Base-by-base conservation (phyloP, 2,113 vertebrate species). In the Peromyscus polionotus region DNA sequence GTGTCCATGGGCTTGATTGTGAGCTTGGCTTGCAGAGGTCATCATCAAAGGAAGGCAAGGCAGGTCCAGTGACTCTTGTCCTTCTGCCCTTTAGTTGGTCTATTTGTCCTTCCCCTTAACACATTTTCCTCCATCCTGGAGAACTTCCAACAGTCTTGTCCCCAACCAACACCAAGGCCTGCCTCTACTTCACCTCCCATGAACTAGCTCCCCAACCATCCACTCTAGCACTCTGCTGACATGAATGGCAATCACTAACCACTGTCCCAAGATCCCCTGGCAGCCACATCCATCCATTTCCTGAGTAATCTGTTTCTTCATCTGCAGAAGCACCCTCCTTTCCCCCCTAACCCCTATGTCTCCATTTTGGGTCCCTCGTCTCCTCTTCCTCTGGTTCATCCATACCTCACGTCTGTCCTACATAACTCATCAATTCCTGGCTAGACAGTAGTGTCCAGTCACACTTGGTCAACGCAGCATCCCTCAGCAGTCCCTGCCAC, bases 61-160 rank as follows among this genome's bases (percentile, higher is more conserved):
- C 33, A 72, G 67, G 10, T 19, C 59, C 31, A 2, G 19, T 7
- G 0, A 59, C 31, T 68, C 68, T 10, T 33, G 42, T 39, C 85
- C 85, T 61, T 45, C 45, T n/a, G 84, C 31, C 70, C 26, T 94
- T 90, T 72, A n/a, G 0, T 84, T 80, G 68, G 67, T 86, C 45
- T 12, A 3, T 81, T 24, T 73, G 45, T 89, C 83, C 87, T 95
- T 48, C 48, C 63, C 13, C 54, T 86, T 68, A 76, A 80, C 75
- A 84, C 17, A 3, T 7, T 79, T 54, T 92, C 79, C n/a, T 92
- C 89, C 42, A 51, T 59, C 54, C 63, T 73, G 26, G 51, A 91
- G 92, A 91, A 94, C 77, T 33, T 76, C 51, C 77, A 79, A 26
- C 31, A 93, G 28, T 77, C 84, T 87, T 61, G n/a, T n/a, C 90